These are phyloP conservation scores for Cotesia chilonis DNA, from an alignment of 1,140 invertebrate species.

Conservation along the genomic window DNA sequence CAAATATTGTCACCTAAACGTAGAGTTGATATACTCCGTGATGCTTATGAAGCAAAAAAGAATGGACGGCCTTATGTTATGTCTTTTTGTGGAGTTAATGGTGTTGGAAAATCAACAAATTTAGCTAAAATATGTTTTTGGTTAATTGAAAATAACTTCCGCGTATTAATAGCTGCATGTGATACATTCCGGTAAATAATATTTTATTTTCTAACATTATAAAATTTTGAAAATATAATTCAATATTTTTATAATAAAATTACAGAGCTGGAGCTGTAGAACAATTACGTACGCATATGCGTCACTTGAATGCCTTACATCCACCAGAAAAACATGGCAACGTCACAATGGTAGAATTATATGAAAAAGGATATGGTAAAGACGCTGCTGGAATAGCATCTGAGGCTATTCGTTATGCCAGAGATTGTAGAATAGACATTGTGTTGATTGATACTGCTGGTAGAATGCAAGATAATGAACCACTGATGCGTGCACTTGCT, in stretches of 20 bases:
- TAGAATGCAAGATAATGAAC: constrained; percentile 99
- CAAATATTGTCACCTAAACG: constrained; percentile 94
- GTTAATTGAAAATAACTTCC: constrained; percentile 97
- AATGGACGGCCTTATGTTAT: constrained; percentile 90
- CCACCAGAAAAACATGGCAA: constrained; percentile 77
- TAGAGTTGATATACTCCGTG: constrained; percentile 95
- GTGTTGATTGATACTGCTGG: constrained; percentile 98
- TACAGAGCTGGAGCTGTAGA: constrained; percentile 95
- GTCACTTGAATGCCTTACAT: constrained; percentile 94
- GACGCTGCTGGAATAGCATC: constrained; percentile 98
- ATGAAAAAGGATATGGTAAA: constrained; percentile 98
- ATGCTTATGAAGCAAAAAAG: constrained; percentile 90
- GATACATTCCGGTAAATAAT: constrained; percentile 84
- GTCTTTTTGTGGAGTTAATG: constrained; percentile 99
- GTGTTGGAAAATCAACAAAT: constrained; percentile 99
- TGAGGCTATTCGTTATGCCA: constrained; percentile 92
- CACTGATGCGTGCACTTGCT: constrained; percentile 94
- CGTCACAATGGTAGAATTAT: constrained; percentile 88
- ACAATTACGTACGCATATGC: constrained; percentile 94
- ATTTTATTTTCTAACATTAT: not conserved
- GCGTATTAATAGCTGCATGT: constrained; percentile 97
- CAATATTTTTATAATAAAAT: constrained; percentile 18
- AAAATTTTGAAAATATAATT: not conserved
- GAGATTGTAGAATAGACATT: constrained; percentile 85
- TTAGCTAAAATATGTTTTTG: constrained; percentile 99